Conservation (phyloP, 2,888 invertebrate genomes). For the Sarcophaga rosellei region DNA sequence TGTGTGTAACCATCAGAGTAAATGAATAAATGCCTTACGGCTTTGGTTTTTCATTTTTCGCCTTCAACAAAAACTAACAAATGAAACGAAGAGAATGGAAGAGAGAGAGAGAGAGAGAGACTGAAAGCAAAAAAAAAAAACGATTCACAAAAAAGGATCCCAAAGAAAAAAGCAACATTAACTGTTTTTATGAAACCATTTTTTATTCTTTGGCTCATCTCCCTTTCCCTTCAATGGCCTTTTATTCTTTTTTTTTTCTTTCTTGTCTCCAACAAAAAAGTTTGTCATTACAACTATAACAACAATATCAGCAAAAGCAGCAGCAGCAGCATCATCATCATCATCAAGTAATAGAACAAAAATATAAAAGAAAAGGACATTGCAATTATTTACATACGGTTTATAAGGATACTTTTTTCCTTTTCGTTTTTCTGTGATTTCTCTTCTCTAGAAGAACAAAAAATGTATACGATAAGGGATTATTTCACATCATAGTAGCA, state of each 20-base stretch:
- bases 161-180: slow-evolving; percentile 38
- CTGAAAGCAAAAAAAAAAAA: too few relatives aligned
- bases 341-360: slow-evolving; percentile 1
- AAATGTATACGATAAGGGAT: slow-evolving; percentile 51
- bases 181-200: slow-evolving; percentile 48
- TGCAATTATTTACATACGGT: slow-evolving; percentile 69
- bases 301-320: not conserved
- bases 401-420: slow-evolving; percentile 54
- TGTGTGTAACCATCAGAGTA: slow-evolving; percentile 43
- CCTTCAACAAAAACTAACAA: slow-evolving; percentile 31
- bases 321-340: not conserved
- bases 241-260: too few relatives aligned
- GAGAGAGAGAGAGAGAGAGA: not conserved
- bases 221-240: not conserved
- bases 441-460: slow-evolving; percentile 4
- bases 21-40: slow-evolving; percentile 66
- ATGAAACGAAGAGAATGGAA: not conserved
- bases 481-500: slow-evolving; percentile 44
- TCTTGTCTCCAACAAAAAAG: slow-evolving; percentile 2
- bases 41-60: slow-evolving; percentile 50
- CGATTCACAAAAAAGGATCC: not conserved
- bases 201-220: not conserved
- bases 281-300: slow-evolving; percentile 28
- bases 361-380: slow-evolving; percentile 56
- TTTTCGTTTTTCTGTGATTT: not conserved